Evolutionary conservation across 2,888 invertebrate genomes (phyloP).

Genomic region (Keiferia lycopersicella): DNA sequence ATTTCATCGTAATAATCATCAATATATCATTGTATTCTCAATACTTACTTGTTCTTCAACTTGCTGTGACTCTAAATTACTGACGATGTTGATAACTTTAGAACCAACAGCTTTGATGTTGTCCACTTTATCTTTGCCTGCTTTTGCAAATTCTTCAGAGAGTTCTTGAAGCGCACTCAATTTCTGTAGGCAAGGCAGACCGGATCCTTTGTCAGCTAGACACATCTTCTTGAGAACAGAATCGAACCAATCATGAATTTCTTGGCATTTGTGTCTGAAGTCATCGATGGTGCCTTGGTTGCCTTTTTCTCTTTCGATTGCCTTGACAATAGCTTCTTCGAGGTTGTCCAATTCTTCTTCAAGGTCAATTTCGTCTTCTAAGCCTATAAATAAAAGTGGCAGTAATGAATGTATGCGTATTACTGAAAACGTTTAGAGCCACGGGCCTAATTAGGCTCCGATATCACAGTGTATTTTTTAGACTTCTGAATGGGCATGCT

Average conservation of each 20-base stretch:
- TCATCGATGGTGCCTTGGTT: slow-evolving; percentile 89
- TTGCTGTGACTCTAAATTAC: slow-evolving; percentile 94
- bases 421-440: no score
- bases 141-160: slow-evolving; percentile 86
- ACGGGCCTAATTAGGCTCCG: no score
- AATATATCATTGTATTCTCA: not conserved
- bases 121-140: slow-evolving; percentile 86
- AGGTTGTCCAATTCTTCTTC: slow-evolving; percentile 87
- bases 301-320: slow-evolving; percentile 88
- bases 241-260: slow-evolving; percentile 92
- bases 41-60: slow-evolving; percentile 89
- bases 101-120: slow-evolving; percentile 86
- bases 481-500: not conserved
- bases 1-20: not conserved
- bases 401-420: no score
- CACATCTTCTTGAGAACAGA: slow-evolving; percentile 90
- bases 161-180: slow-evolving; percentile 87
- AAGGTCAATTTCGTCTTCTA: slow-evolving; percentile 86
- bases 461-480: not conserved
- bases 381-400: slow-evolving; percentile 52
- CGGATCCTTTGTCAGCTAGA: slow-evolving; percentile 91
- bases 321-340: slow-evolving; percentile 85
- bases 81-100: slow-evolving; percentile 89
- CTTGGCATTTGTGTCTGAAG: slow-evolving; percentile 87
- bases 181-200: slow-evolving; percentile 90